Conservation (phyloP, 2,113 vertebrate species). For the Anthoscopus minutus region DNA sequence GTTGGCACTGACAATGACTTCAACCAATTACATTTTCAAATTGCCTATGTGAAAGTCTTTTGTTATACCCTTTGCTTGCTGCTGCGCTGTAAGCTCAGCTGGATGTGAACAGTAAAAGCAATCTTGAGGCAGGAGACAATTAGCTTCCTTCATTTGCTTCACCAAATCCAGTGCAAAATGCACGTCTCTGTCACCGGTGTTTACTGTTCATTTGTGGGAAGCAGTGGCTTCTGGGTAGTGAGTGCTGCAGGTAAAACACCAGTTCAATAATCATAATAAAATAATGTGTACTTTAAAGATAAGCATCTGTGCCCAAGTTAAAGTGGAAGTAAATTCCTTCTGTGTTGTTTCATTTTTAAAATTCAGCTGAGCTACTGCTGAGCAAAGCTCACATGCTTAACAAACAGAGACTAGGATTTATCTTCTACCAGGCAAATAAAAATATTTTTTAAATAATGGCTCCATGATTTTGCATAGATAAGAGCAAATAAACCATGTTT, state of each 20-base stretch:
- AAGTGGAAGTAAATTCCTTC: not conserved
- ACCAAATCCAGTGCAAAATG: not conserved
- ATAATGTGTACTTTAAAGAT: not conserved
- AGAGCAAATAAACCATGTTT: not conserved
- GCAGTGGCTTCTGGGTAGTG: not conserved
- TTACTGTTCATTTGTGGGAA: not conserved
- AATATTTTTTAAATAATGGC: not conserved
- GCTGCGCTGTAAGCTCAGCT: not conserved
- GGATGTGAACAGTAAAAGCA: not conserved
- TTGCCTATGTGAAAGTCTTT: not conserved
- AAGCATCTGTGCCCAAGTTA: not conserved
- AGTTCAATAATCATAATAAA: not conserved
- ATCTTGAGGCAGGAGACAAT: not conserved
- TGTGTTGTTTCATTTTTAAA: not conserved
- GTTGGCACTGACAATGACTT: constrained; percentile 18
- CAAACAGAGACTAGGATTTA: not conserved
- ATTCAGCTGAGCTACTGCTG: not conserved
- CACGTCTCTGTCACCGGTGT: not conserved
- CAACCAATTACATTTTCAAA: constrained; percentile 14
- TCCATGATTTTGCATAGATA: not conserved
- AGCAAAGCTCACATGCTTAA: not conserved
- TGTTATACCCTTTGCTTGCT: not conserved
- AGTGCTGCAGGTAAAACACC: not conserved
- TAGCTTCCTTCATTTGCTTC: not conserved
- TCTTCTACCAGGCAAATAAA: not conserved